These are phyloP conservation scores for Aphaenogaster floridana DNA, from an alignment of 1,140 invertebrate genomes.

Conservation along the genomic window DNA sequence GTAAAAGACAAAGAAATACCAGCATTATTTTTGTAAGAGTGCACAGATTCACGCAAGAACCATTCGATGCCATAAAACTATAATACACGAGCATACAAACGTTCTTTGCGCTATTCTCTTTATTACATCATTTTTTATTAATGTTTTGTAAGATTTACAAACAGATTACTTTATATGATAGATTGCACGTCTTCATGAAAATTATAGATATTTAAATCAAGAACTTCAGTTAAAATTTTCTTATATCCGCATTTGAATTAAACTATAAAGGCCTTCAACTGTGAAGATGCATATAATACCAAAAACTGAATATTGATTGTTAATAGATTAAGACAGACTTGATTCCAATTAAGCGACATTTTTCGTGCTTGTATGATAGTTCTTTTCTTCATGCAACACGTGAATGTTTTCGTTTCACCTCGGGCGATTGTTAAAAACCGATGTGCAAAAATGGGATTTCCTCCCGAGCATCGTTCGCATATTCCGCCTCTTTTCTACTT, in stretches of 20 bases:
- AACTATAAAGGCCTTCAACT: not conserved
- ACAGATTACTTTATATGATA: not conserved
- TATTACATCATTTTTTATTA: not conserved
- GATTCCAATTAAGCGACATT: not conserved
- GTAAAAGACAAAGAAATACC: not conserved
- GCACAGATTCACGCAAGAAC: not conserved
- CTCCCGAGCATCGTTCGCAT: slow-evolving; percentile 19
- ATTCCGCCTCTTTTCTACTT: slow-evolving; percentile 34
- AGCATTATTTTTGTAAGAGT: slow-evolving; percentile 2
- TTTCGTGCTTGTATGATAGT: not conserved
- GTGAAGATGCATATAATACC: not conserved
- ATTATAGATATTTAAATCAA: not conserved
- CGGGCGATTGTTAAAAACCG: slow-evolving; percentile 38
- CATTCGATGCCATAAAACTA: not conserved
- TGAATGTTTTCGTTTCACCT: slow-evolving; percentile 24
- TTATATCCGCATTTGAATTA: not conserved
- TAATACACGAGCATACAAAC: not conserved
- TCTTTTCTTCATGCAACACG: not conserved
- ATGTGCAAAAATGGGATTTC: slow-evolving; percentile 46
- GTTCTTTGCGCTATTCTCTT: not conserved
- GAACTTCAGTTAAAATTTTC: not conserved
- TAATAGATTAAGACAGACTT: not conserved
- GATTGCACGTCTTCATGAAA: not conserved
- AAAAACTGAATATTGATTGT: not conserved
- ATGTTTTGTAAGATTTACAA: slow-evolving; percentile 9